Evolutionary conservation across 2,888 invertebrate genomes (phyloP).

Genomic region (Odontocolon sp.): DNA sequence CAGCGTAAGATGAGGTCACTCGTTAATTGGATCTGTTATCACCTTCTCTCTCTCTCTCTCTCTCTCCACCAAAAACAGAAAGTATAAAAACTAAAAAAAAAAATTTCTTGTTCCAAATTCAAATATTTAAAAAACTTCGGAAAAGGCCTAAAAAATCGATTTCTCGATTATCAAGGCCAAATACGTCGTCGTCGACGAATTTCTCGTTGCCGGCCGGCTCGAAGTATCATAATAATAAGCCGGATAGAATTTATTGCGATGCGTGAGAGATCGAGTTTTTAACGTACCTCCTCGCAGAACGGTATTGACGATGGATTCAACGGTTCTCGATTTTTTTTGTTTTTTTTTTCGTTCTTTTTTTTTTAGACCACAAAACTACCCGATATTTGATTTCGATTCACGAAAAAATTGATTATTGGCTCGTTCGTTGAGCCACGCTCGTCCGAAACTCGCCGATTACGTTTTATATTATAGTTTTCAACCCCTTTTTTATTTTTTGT

Average conservation of each 20-base stretch:
- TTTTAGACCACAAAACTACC: not conserved
- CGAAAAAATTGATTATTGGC: not conserved
- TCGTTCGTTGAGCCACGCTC: too few species aligned
- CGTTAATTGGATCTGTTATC: not conserved
- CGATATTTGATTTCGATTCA: too few species aligned
- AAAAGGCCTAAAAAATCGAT: not conserved
- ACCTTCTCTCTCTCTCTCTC: not conserved
- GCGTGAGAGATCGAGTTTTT: not conserved
- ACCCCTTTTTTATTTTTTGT: constrained; percentile 10
- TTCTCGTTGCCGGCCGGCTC: constrained; percentile 22
- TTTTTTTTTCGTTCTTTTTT: constrained; percentile 2
- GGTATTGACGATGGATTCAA: not conserved
- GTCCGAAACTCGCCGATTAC: not conserved
- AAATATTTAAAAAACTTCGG: not conserved
- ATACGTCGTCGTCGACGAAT: not conserved
- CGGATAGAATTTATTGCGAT: not conserved
- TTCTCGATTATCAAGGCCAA: too few species aligned
- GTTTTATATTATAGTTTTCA: not conserved
- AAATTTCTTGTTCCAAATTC: not conserved
- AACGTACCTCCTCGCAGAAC: constrained; percentile 1
- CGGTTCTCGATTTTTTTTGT: constrained; percentile 15
- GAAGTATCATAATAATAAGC: not conserved
- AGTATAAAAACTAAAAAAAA: not conserved
- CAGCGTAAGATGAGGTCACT: too few species aligned
- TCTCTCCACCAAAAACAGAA: not conserved